Evolutionary conservation across 2,888 invertebrate species (phyloP), one percentile per base, ranked within the genome.

Genomic region (Fabriciana adippe): DNA sequence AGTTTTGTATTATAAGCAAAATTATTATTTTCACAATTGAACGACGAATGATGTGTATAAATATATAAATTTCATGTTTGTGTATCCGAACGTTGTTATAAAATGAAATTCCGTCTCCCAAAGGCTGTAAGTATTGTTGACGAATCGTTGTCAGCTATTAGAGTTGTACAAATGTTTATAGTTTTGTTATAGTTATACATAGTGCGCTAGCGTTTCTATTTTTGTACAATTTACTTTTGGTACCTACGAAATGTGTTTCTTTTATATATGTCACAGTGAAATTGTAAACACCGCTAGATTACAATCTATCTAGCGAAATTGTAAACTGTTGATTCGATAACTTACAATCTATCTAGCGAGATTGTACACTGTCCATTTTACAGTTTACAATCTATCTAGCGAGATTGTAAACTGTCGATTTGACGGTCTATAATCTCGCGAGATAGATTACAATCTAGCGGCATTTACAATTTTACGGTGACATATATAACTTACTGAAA

Each of bases 161-260:
- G 60, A 57, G 16, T 64, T 55, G 63, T 66, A 66, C 57, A 62
- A 54, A 31, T 63, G 16, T 63, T 45, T 41, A 41, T 41, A 41
- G 35, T 54, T 55, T 56, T 50, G 26, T 63, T 70, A 55, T 64
- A 61, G 41, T 64, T 57, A 57, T 66, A 50, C 55, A 53, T 65
- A 72, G 65, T 68, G 54, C 62, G 72, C 72, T 72, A 72, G 67
- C 47, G 55, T 61, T 67, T 67, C 62, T 66, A 66, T 47, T 66
- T 67, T 68, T 70, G 54, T 68, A 66, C 53, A 31, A 35, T 53
- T 66, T 60, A 57, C 55, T 56, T 57, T 65, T 71, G 55, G 26
- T 63, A 68, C 51, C 55, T 54, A 60, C 54, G 18, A 51, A 51
- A 63, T 69, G 41, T 66, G 60, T 18, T 63, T 62, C 47, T 69